These are phyloP conservation scores for Tetranychus urticae DNA, from an alignment of 1,140 invertebrate genomes.

Conservation along the genomic window DNA sequence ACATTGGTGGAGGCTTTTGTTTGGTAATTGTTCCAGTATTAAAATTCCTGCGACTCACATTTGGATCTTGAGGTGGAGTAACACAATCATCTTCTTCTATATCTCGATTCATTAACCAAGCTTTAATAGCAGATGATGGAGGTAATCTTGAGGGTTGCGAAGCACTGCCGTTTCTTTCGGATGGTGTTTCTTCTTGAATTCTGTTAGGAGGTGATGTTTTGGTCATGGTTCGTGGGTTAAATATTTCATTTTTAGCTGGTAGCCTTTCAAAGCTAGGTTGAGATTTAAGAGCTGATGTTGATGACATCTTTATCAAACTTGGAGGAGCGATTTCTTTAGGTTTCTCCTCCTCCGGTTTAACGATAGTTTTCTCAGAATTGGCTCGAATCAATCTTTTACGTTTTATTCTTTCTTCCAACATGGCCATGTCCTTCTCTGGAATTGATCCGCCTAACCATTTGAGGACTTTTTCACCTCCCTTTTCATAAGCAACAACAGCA, in stretches of 20 bases:
- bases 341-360: background rate
- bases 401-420: slow-evolving; percentile 85
- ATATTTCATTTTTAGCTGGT: background rate
- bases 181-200: background rate
- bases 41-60: background rate
- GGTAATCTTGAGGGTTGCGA: too few species aligned
- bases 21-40: background rate
- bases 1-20: background rate
- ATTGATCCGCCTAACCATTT: slow-evolving; percentile 78
- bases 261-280: background rate
- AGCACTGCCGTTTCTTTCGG: too few species aligned
- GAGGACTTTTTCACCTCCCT: slow-evolving; percentile 69
- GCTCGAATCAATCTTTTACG: slow-evolving; percentile 32
- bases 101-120: too few species aligned
- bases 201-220: background rate
- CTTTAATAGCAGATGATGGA: background rate
- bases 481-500: slow-evolving; percentile 64
- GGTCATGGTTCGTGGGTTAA: background rate
- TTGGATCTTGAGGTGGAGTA: background rate
- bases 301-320: background rate
- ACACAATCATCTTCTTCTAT: background rate
- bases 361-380: background rate
- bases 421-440: slow-evolving; percentile 73
- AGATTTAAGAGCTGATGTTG: background rate
- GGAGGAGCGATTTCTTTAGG: background rate